Evolutionary conservation across 2,113 vertebrate species (phyloP), one percentile per base, ranked within the genome.

Genomic region (Brachirus orientalis): DNA sequence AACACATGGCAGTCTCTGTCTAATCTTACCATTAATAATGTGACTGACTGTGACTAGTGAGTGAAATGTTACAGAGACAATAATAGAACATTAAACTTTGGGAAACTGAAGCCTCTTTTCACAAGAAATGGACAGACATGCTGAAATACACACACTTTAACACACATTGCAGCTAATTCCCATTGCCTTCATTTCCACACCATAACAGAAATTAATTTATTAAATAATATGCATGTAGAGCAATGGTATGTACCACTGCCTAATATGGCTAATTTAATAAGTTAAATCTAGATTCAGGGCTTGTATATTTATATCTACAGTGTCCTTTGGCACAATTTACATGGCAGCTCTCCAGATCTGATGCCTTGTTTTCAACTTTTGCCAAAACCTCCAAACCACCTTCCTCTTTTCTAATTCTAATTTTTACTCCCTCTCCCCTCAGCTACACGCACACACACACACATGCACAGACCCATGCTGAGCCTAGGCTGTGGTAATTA

Each of bases 401-500:
- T 86, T 86, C 68, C 69, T 72, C 22, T 60, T 83, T 84, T 88
- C 58, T 83, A 73, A 84, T 84, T 84, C 82, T 62, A 77, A 74
- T 84, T 86, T 71, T 81, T 57, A 57, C 74, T 86, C 71, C 62
- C 47, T 82, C 75, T 80, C 56, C 70, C 64, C 82, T 75, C 63
- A 54, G 77, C 70, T 75, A 70, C 76, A 73, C 74, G 59, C 56
- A 70, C 72, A 79, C 45, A 69, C 75, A 52, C 10, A 58, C 38
- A 50, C 37, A 50, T 84, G 83, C 71, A 43, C 73, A 78, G 80
- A 69, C 85, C 66, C 88, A 86, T 66, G 84, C 82, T 82, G 85
- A 82, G 86, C 69, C 60, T 70, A 8, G 72, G 72, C 79, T 86
- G 79, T 75, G 87, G 88, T 86, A 92, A 92, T 92, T 89, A 85